Conservation (phyloP, 1,140 invertebrate genomes). For the Tetranychus cinnabarinus region DNA sequence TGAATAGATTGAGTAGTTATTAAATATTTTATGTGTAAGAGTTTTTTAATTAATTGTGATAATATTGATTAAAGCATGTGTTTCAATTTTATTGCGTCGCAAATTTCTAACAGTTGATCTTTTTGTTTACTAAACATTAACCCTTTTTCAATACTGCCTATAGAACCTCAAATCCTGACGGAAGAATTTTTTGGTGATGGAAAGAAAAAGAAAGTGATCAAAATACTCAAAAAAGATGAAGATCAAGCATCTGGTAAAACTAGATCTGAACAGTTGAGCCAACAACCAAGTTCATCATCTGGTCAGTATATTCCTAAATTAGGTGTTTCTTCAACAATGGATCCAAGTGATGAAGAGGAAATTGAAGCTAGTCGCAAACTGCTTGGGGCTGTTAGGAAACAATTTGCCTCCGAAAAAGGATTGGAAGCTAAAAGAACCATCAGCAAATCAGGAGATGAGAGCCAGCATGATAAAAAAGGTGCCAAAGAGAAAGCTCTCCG, state of each 20-base stretch:
- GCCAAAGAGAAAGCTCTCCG: slow-evolving; percentile 8
- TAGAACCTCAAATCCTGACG: background rate
- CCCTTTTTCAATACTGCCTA: background rate
- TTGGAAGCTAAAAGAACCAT: background rate
- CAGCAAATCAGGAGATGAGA: background rate
- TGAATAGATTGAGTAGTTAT: too few species aligned
- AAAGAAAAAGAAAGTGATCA: background rate
- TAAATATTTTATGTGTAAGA: too few species aligned
- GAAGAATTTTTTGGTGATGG: slow-evolving; percentile 3
- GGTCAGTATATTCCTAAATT: background rate
- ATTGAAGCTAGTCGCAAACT: too few species aligned
- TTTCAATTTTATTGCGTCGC: too few species aligned
- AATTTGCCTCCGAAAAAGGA: background rate
- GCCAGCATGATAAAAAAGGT: slow-evolving; percentile 2
- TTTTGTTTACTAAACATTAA: background rate
- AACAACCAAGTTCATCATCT: background rate
- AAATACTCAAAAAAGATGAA: background rate
- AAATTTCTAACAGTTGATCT: too few species aligned
- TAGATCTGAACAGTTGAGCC: background rate
- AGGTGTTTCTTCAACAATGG: background rate
- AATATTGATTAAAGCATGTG: too few species aligned
- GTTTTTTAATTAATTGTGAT: too few species aligned
- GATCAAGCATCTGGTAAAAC: background rate
- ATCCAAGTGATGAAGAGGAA: background rate
- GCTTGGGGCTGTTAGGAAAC: too few species aligned